phyloP scores from a whole-genome alignment of 2,797 vertebrate genomes.

The Thaleichthys pacificus region DNA sequence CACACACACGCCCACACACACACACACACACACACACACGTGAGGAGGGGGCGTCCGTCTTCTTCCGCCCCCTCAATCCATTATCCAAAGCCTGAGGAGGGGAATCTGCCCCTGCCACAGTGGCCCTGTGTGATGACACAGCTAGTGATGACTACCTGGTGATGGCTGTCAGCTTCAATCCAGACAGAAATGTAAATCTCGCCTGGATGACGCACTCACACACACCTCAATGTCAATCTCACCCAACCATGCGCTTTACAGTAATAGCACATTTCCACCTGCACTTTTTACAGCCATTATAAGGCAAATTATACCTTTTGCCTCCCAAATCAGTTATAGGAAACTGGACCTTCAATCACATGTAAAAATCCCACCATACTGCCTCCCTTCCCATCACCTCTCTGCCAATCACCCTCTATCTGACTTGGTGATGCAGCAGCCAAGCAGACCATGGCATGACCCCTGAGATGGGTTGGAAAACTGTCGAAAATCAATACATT shows the following conservation, averaged over 20 bases:
- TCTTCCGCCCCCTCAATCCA: not conserved
- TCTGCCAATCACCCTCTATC: conserved; percentile 12
- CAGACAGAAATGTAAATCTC: conserved; percentile 37
- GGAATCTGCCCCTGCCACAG: not conserved
- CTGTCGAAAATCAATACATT: not conserved
- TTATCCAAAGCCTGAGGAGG: not conserved
- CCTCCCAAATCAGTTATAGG: conserved; percentile 42
- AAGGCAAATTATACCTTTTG: conserved; percentile 52
- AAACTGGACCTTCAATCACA: conserved; percentile 50
- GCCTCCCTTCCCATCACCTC: not conserved
- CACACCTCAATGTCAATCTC: conserved; percentile 11
- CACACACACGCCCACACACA: conserved; percentile 16
- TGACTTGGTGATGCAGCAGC: conserved; percentile 16
- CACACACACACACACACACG: conserved; percentile 12
- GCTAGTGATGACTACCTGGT: conserved; percentile 21
- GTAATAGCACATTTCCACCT: conserved; percentile 44
- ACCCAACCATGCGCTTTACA: conserved; percentile 24
- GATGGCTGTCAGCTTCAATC: conserved; percentile 48
- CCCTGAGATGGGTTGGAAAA: not conserved
- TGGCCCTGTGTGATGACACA: not conserved
- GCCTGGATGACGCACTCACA: conserved; percentile 25
- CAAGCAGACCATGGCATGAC: conserved; percentile 1
- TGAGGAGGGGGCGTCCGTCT: no score
- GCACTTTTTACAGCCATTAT: conserved; percentile 42
- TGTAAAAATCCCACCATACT: conserved; percentile 32